Conservation (phyloP, 2,888 invertebrate species). For the Hesperia comma region DNA sequence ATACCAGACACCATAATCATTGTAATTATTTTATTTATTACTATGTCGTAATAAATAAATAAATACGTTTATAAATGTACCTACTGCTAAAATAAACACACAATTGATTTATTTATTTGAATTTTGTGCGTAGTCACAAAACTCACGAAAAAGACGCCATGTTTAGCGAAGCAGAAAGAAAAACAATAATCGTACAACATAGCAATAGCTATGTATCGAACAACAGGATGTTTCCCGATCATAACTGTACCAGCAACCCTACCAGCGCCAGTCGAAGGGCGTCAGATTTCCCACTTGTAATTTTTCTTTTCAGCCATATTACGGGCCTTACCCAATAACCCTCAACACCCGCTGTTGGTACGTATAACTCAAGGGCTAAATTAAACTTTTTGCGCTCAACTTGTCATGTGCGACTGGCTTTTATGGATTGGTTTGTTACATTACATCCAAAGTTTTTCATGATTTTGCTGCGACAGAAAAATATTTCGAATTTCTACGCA, state of each 20-base stretch:
- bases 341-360: conserved; percentile 57
- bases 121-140: no score
- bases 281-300: conserved; percentile 69
- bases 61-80: no score
- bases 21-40: no score
- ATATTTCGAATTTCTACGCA: conserved; percentile 4
- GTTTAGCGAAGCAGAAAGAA: no score
- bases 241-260: conserved; percentile 17
- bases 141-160: no score
- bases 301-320: conserved; percentile 69
- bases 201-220: background rate
- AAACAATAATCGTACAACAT: background rate
- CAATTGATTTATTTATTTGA: no score
- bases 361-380: conserved; percentile 69
- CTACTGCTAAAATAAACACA: no score
- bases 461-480: conserved; percentile 21
- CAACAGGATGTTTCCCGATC: background rate
- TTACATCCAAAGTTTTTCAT: conserved; percentile 18
- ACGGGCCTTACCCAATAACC: conserved; percentile 62
- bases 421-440: conserved; percentile 43
- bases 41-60: no score
- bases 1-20: no score
- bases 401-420: conserved; percentile 66
- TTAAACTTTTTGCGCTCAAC: conserved; percentile 68
- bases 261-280: conserved; percentile 52